Conservation (phyloP, 2,888 invertebrate species). For the Cryptops parisi region DNA sequence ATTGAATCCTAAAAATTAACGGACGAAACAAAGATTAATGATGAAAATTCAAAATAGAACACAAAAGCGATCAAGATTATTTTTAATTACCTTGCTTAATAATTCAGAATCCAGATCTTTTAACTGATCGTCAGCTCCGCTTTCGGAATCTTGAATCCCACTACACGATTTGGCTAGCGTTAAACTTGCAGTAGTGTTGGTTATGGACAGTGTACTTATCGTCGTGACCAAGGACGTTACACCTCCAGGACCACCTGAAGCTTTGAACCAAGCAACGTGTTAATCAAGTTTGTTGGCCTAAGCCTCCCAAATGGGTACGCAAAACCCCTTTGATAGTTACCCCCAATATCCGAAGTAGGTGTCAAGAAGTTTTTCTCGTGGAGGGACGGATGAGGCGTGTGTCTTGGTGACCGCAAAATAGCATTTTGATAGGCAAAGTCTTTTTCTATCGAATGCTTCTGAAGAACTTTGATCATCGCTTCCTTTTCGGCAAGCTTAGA, state of each 20-base stretch:
- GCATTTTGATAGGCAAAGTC: constrained; percentile 23
- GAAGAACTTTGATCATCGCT: constrained; percentile 76
- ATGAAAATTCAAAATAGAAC: too few species aligned
- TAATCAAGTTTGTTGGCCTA: too few species aligned
- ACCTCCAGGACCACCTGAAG: background rate
- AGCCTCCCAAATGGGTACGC: too few species aligned
- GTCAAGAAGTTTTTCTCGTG: constrained; percentile 15
- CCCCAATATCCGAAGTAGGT: too few species aligned
- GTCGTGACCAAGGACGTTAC: background rate
- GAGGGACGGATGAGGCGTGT: constrained; percentile 23
- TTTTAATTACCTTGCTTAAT: constrained; percentile 24
- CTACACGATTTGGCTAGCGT: background rate
- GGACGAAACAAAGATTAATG: background rate
- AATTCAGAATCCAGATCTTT: constrained; percentile 67
- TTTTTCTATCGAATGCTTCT: constrained; percentile 35
- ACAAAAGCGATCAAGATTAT: background rate
- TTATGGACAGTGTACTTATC: background rate
- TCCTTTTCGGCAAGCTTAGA: constrained; percentile 76
- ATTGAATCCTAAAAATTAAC: constrained; percentile 36
- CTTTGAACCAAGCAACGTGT: background rate
- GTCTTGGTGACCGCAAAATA: constrained; percentile 28
- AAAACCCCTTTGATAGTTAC: too few species aligned
- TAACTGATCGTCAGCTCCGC: constrained; percentile 52
- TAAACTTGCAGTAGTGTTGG: background rate
- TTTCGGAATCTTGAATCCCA: background rate